A percentile compares a stretch with the other conserved stretches of the same genome.
These are phyloP conservation scores for Trissoscelio sp. DNA, from an alignment of 2,888 invertebrate species.

Conservation along the genomic window DNA sequence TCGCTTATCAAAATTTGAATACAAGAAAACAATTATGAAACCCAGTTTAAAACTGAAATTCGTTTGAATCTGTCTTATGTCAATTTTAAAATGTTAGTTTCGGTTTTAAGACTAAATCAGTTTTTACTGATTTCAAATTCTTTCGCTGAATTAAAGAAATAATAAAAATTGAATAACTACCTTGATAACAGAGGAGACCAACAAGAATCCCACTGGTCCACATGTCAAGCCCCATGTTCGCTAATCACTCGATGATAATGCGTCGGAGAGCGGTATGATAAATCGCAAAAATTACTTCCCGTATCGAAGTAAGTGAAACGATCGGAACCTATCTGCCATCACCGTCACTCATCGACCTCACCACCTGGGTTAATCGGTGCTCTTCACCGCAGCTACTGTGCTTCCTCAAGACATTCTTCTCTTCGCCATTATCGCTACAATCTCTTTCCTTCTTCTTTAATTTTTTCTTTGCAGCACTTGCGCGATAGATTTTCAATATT, in stretches of 20 bases:
- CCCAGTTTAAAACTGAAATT: too few relatives aligned
- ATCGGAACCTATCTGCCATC: slow-evolving; percentile 77
- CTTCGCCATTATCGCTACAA: slow-evolving; percentile 33
- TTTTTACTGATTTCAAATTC: too few relatives aligned
- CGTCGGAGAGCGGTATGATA: slow-evolving; percentile 34
- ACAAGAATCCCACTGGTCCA: slow-evolving; percentile 67
- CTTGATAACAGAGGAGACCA: slow-evolving; percentile 71
- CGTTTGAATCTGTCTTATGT: too few relatives aligned
- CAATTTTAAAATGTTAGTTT: too few relatives aligned
- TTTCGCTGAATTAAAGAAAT: too few relatives aligned
- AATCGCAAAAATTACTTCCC: slow-evolving; percentile 66
- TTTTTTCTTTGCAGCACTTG: slow-evolving; percentile 12
- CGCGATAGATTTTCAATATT: slow-evolving; percentile 23
- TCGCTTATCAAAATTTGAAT: too few relatives aligned
- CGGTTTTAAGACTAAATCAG: too few relatives aligned
- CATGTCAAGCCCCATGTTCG: slow-evolving; percentile 68
- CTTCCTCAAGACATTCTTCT: slow-evolving; percentile 53
- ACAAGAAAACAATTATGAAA: too few relatives aligned
- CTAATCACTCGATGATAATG: slow-evolving; percentile 29
- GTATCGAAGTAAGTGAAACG: slow-evolving; percentile 67
- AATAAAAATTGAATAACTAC: slow-evolving; percentile 58
- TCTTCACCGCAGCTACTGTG: slow-evolving; percentile 53
- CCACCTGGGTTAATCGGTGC: slow-evolving; percentile 70
- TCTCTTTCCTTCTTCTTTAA: slow-evolving; percentile 7
- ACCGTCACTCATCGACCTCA: slow-evolving; percentile 76